Percentiles rank a stretch among this genome's conserved stretches.
Conservation (phyloP, 2,113 vertebrate genomes). For the Paradoxurus hermaphroditus region DNA sequence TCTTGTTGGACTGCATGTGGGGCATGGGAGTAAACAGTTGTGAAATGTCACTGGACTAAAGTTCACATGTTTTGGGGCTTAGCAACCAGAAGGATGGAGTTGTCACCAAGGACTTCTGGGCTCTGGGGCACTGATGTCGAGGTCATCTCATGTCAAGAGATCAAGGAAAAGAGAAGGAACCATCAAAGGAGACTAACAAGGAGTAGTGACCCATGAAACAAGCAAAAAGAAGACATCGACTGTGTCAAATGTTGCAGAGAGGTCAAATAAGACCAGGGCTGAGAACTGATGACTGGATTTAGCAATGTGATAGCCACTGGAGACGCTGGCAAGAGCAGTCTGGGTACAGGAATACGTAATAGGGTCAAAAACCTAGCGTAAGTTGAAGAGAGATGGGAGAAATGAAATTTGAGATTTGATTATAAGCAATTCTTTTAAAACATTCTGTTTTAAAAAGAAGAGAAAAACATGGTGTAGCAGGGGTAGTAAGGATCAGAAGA, state of each 20-base stretch:
- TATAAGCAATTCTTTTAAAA: background rate
- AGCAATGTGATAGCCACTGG: background rate
- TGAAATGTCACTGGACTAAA: background rate
- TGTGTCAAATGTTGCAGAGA: background rate
- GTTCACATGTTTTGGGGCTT: background rate
- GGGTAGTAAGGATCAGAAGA: background rate
- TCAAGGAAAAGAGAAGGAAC: background rate
- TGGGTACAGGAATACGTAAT: background rate
- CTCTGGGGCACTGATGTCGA: background rate
- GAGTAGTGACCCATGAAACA: background rate
- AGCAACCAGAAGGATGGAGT: background rate
- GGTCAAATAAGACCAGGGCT: background rate
- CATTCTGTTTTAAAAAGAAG: slow-evolving; percentile 14
- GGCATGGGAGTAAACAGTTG: background rate
- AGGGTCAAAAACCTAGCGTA: background rate
- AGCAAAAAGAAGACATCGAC: background rate
- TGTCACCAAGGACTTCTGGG: background rate
- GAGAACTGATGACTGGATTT: background rate
- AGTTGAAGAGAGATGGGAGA: background rate
- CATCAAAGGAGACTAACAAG: background rate
- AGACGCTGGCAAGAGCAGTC: background rate
- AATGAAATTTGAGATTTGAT: background rate
- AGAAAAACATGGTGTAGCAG: background rate
- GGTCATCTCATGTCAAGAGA: background rate
- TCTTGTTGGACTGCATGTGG: background rate